Conservation (phyloP, 2,888 invertebrate genomes). For the Acleris emargana region DNA sequence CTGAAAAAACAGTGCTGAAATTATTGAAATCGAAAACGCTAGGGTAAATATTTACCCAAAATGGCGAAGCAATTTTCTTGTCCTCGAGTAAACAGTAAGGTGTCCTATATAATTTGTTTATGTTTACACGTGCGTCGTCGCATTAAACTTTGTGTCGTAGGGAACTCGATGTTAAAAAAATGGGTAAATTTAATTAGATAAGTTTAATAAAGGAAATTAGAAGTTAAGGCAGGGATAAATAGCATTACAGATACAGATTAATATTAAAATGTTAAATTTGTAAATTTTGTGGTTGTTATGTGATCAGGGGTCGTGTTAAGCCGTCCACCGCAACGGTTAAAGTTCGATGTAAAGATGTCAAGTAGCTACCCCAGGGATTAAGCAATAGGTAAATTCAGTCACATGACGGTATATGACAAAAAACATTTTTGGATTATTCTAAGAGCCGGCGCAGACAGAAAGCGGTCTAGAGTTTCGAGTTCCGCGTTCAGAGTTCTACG, state of each 20-base stretch:
- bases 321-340: constrained; percentile 11
- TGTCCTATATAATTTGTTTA: constrained; percentile 4
- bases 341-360: constrained; percentile 23
- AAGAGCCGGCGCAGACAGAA: no score
- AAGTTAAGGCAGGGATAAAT: no score
- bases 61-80: constrained; percentile 3
- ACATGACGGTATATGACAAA: not conserved
- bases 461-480: no score
- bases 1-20: constrained; percentile 5
- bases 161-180: no score
- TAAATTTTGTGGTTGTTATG: constrained; percentile 16
- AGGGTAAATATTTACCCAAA: not conserved
- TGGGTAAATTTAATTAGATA: no score
- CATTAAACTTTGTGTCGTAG: not conserved
- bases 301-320: constrained; percentile 23
- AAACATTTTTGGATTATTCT: no score
- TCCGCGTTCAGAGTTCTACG: no score
- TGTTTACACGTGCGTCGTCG: not conserved
- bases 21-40: not conserved
- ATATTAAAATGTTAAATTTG: constrained; percentile 13
- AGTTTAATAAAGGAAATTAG: no score
- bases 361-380: constrained; percentile 28
- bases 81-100: not conserved
- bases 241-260: not conserved
- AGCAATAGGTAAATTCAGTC: constrained; percentile 8